phyloP scores from a whole-genome alignment of 1,140 invertebrate genomes.

The Heliothis subflexa region DNA sequence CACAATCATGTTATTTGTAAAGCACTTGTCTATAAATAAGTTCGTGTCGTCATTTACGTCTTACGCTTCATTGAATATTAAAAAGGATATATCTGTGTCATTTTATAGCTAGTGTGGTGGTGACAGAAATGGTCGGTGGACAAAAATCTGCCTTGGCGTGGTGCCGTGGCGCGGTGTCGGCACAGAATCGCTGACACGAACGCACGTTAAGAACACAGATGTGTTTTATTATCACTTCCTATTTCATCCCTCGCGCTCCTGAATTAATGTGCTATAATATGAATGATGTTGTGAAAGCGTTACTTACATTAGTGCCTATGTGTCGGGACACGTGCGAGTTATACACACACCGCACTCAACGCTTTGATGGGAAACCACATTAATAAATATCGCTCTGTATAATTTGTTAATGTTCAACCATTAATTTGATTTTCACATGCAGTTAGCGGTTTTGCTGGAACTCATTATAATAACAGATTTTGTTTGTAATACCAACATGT shows the following conservation, averaged over 20 bases:
- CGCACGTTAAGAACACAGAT: constrained; percentile 57
- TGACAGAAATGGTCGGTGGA: constrained; percentile 1
- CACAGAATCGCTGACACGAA: constrained; percentile 22
- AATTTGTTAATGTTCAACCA: constrained; percentile 60
- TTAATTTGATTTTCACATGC: constrained; percentile 66
- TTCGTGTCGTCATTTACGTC: constrained; percentile 20
- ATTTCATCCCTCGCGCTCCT: constrained; percentile 46
- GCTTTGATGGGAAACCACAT: constrained; percentile 65
- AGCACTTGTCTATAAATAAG: constrained; percentile 38
- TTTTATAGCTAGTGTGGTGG: constrained; percentile 28
- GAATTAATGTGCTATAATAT: constrained; percentile 53
- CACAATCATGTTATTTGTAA: constrained; percentile 20
- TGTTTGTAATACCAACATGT: constrained; percentile 18
- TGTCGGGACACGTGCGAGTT: constrained; percentile 38
- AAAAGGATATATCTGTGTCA: constrained; percentile 38
- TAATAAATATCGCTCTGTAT: constrained; percentile 62
- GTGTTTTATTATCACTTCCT: constrained; percentile 66
- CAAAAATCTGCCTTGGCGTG: constrained; percentile 1
- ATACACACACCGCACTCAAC: constrained; percentile 43
- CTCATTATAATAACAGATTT: constrained; percentile 56
- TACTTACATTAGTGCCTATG: constrained; percentile 44
- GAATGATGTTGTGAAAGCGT: constrained; percentile 51
- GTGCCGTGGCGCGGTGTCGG: background rate
- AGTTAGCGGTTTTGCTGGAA: constrained; percentile 57
- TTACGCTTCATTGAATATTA: constrained; percentile 37